A percentile compares a stretch with the other conserved stretches of the same genome.
These are phyloP conservation scores for Gobio occitaniae DNA, from an alignment of 2,797 vertebrate species.

Conservation along the genomic window DNA sequence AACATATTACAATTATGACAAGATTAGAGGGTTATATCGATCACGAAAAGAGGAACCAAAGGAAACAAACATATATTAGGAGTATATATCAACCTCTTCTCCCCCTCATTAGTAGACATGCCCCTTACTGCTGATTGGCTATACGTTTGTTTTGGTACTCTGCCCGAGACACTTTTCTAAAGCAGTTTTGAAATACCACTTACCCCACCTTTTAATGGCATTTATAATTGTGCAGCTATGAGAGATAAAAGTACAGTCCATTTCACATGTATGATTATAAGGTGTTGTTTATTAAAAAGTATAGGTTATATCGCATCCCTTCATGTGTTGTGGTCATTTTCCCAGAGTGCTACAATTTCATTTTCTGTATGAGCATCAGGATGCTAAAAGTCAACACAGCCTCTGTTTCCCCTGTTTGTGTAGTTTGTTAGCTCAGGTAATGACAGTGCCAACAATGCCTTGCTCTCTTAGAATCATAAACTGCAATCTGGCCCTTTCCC, in stretches of 20 bases:
- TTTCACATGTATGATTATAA: not conserved
- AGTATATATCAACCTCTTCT: too few relatives aligned
- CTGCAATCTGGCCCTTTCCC: slow-evolving; percentile 51
- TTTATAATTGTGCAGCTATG: not conserved
- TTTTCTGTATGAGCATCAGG: slow-evolving; percentile 26
- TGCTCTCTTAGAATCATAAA: slow-evolving; percentile 31
- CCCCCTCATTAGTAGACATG: too few relatives aligned
- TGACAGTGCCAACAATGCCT: slow-evolving; percentile 55
- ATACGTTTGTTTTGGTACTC: too few relatives aligned
- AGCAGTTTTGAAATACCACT: too few relatives aligned
- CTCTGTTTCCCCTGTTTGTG: slow-evolving; percentile 1
- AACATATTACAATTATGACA: too few relatives aligned
- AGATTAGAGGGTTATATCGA: too few relatives aligned
- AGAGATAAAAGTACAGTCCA: not conserved
- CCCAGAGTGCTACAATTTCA: slow-evolving; percentile 21
- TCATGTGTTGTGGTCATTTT: not conserved
- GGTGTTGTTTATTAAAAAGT: not conserved
- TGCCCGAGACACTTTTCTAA: too few relatives aligned
- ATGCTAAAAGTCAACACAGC: slow-evolving; percentile 52
- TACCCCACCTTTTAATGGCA: not conserved
- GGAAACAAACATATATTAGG: too few relatives aligned
- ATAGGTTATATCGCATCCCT: not conserved
- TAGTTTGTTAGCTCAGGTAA: slow-evolving; percentile 57
- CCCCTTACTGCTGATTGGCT: too few relatives aligned
- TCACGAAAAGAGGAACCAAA: too few relatives aligned